Evolutionary conservation across 2,797 vertebrate genomes (phyloP).

Genomic region (Coregonus sp.): DNA sequence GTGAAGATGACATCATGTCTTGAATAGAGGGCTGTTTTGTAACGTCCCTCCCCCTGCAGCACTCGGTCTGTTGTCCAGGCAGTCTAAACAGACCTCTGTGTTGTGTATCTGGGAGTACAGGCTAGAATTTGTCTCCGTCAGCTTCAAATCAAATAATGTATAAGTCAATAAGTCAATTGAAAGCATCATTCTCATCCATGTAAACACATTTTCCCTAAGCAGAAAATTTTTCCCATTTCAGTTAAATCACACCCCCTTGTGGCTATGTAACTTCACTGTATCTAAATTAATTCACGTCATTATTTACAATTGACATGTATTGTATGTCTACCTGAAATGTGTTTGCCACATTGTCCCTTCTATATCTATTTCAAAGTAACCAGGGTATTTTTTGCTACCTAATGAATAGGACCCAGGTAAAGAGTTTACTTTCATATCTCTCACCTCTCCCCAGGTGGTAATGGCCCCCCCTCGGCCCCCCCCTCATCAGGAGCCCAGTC

Average conservation of each 20-base stretch:
- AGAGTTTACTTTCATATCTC: not conserved
- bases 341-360: not conserved
- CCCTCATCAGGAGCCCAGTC: slow-evolving; percentile 82
- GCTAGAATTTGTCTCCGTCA: not conserved
- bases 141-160: not conserved
- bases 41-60: not conserved
- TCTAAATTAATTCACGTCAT: not conserved
- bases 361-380: not conserved
- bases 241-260: slow-evolving; percentile 71
- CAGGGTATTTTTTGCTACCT: not conserved
- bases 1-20: not conserved
- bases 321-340: not conserved
- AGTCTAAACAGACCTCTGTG: not conserved
- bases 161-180: not conserved
- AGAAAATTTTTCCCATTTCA: slow-evolving; percentile 12
- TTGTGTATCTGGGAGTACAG: not conserved
- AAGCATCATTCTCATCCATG: slow-evolving; percentile 15
- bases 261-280: slow-evolving; percentile 28
- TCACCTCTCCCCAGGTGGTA: slow-evolving; percentile 82
- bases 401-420: not conserved
- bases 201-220: slow-evolving; percentile 39
- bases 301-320: not conserved
- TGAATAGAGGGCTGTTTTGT: slow-evolving; percentile 6
- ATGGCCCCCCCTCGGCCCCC: slow-evolving; percentile 86
- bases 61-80: not conserved